Evolutionary conservation across 2,113 vertebrate genomes (phyloP).

Genomic region (Hemiscyllium ocellatum): DNA sequence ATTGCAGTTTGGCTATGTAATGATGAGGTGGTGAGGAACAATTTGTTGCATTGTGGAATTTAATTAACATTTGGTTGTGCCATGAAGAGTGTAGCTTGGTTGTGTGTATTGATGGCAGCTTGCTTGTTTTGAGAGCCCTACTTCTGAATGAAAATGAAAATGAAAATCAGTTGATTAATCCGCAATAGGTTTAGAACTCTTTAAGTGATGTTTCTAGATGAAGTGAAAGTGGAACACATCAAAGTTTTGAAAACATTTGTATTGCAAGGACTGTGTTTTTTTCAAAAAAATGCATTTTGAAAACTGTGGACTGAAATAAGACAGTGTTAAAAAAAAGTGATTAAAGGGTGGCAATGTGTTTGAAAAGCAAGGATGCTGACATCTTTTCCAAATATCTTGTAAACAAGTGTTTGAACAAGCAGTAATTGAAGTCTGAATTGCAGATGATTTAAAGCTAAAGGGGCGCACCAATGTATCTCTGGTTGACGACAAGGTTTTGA

Average conservation of each 20-base stretch:
- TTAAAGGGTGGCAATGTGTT: no score
- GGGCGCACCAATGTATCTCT: no score
- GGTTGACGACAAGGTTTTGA: no score
- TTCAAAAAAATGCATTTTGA: no score
- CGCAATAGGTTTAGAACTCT: neutral
- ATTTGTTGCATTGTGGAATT: neutral
- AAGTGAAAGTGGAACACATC: neutral
- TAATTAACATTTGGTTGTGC: neutral
- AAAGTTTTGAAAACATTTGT: neutral
- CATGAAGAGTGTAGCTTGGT: neutral
- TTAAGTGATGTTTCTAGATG: neutral
- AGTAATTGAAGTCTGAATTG: no score
- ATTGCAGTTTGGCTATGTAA: neutral
- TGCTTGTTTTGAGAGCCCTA: neutral
- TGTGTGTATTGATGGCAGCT: neutral
- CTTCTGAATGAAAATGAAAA: neutral
- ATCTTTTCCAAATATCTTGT: no score
- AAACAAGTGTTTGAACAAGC: no score
- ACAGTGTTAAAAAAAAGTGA: no score
- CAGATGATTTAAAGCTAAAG: no score
- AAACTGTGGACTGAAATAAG: no score
- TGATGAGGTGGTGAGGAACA: neutral
- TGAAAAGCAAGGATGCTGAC: no score
- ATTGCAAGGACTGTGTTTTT: no score
- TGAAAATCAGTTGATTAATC: neutral